Conservation (phyloP, 2,113 vertebrate genomes). For the Nycticorax nycticorax region DNA sequence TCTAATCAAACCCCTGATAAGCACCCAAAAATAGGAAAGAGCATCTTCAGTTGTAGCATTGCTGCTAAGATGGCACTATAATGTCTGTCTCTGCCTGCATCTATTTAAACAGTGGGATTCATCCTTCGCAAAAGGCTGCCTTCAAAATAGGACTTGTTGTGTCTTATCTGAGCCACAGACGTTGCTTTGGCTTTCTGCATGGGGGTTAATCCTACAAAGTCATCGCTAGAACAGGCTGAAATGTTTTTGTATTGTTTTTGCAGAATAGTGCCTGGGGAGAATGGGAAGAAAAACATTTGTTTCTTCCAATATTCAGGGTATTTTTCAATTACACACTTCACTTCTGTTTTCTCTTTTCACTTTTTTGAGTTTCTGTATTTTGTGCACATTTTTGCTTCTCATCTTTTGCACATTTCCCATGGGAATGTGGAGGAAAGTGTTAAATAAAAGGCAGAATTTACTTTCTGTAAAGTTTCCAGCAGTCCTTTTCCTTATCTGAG, state of each 20-base stretch:
- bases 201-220: not conserved
- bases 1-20: not conserved
- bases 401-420: not conserved
- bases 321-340: not conserved
- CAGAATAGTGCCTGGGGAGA: not conserved
- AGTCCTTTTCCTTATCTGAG: not conserved
- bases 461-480: not conserved
- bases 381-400: not conserved
- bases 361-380: not conserved
- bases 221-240: not conserved
- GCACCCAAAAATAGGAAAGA: not conserved
- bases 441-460: not conserved
- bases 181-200: not conserved
- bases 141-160: not conserved
- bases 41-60: not conserved
- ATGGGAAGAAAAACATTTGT: not conserved
- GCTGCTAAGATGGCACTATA: not conserved
- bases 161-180: not conserved
- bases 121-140: not conserved
- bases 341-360: not conserved
- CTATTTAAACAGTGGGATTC: not conserved
- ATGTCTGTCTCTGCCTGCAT: not conserved
- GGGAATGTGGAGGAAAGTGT: not conserved
- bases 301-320: not conserved
- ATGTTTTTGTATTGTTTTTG: not conserved